Conservation (phyloP, 2,113 vertebrate species). For the Grantiella picta region DNA sequence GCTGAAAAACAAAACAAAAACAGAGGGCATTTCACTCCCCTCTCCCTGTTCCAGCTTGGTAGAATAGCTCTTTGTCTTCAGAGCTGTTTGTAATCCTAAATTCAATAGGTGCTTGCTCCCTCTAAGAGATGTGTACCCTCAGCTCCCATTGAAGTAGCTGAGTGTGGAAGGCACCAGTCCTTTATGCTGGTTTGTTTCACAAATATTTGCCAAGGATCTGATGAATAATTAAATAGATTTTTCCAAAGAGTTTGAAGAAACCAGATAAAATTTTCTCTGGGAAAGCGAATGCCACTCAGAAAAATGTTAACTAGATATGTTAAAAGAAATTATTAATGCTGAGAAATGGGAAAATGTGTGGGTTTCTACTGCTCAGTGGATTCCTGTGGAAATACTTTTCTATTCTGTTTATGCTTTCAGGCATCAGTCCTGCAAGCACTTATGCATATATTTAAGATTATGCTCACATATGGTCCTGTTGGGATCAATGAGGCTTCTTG, state of each 20-base stretch:
- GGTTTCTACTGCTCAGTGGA: not conserved
- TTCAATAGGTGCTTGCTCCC: slow-evolving; percentile 34
- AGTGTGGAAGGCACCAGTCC: slow-evolving; percentile 4
- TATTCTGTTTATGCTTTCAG: slow-evolving; percentile 45
- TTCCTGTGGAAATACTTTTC: slow-evolving; percentile 34
- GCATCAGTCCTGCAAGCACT: slow-evolving; percentile 39
- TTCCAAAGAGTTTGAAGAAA: slow-evolving; percentile 42
- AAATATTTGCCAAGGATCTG: slow-evolving; percentile 41
- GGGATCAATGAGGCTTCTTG: slow-evolving; percentile 55
- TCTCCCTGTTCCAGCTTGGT: not conserved
- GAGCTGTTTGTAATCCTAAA: slow-evolving; percentile 14
- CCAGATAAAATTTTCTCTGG: slow-evolving; percentile 51
- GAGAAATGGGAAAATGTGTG: not conserved
- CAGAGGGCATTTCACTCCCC: slow-evolving; percentile 24
- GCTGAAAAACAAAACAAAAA: slow-evolving; percentile 45
- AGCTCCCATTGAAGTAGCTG: slow-evolving; percentile 12
- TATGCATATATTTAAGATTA: slow-evolving; percentile 57
- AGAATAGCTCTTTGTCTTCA: slow-evolving; percentile 12
- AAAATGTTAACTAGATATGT: slow-evolving; percentile 1
- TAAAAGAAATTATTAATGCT: slow-evolving; percentile 46
- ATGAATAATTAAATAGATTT: slow-evolving; percentile 43
- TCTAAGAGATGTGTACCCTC: slow-evolving; percentile 8
- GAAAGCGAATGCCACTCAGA: slow-evolving; percentile 39
- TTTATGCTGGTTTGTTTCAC: slow-evolving; percentile 41
- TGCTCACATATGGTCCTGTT: slow-evolving; percentile 37